A percentile compares a stretch with the other conserved stretches of the same genome.
Conservation (phyloP, 2,888 invertebrate genomes). For the Rotaria macrura region DNA sequence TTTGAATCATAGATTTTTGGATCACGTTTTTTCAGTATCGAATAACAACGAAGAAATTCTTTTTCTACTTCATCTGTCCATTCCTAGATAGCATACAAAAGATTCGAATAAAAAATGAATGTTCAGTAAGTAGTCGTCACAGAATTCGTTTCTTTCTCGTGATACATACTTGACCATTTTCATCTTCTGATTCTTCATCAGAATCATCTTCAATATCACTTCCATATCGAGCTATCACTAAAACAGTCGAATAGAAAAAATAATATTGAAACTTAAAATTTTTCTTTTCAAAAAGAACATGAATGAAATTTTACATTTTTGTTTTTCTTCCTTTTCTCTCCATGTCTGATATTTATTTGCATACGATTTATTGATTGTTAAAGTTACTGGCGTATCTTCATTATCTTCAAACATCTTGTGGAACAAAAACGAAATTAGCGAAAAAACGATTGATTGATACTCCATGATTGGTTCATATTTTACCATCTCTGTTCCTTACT, state of each 20-base stretch:
- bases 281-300: background rate
- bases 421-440: background rate
- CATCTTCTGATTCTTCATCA: constrained; percentile 28
- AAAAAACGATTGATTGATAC: no score
- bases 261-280: background rate
- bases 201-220: constrained; percentile 25
- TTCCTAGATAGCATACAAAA: constrained; percentile 15
- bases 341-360: constrained; percentile 29
- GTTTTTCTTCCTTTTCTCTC: constrained; percentile 33
- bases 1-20: constrained; percentile 32
- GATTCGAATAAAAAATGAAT: no score
- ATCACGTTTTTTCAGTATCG: constrained; percentile 30
- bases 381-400: background rate
- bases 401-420: background rate
- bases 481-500: background rate
- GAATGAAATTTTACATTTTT: constrained; percentile 22
- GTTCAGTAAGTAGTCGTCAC: no score
- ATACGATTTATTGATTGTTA: constrained; percentile 31
- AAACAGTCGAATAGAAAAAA: background rate
- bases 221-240: constrained; percentile 29
- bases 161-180: constrained; percentile 22
- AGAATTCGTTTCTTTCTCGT: no score
- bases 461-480: background rate
- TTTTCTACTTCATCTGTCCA: constrained; percentile 33
- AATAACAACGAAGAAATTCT: constrained; percentile 31